Percentiles rank a stretch among this genome's conserved stretches.
phyloP scores from a whole-genome alignment of 2,888 invertebrate species.

The Drosophila falleni region DNA sequence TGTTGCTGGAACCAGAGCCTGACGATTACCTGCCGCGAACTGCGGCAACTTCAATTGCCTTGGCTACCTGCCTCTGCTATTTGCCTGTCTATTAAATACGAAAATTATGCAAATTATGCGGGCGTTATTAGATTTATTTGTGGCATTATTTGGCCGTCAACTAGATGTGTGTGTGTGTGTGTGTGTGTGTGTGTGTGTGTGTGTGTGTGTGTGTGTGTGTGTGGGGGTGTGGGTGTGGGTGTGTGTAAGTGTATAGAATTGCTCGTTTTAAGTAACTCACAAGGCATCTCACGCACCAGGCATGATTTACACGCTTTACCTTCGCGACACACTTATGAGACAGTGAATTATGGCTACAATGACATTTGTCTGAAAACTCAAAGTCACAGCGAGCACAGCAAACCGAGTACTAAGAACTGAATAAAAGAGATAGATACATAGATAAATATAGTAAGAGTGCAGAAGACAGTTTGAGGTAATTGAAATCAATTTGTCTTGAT shows the following conservation, averaged over 20 bases:
- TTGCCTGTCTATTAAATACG: conserved; percentile 75
- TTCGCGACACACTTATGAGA: conserved; percentile 50
- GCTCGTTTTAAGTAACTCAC: conserved; percentile 68
- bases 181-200: conserved; percentile 25
- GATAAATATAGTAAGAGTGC: neutral
- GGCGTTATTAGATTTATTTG: conserved; percentile 80
- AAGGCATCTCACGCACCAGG: conserved; percentile 51
- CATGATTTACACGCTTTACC: conserved; percentile 70
- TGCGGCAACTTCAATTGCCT: conserved; percentile 61
- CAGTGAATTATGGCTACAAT: conserved; percentile 68
- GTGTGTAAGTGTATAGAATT: conserved; percentile 47
- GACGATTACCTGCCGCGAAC: conserved; percentile 56
- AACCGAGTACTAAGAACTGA: conserved; percentile 1
- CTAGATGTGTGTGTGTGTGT: conserved; percentile 30
- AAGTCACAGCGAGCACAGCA: conserved; percentile 29
- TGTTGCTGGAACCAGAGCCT: conserved; percentile 27
- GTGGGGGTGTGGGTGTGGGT: conserved; percentile 15
- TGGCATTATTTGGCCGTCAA: conserved; percentile 64
- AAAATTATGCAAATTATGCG: conserved; percentile 82
- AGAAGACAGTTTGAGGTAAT: conserved; percentile 18
- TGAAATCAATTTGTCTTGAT: conserved; percentile 27
- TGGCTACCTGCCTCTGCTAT: conserved; percentile 40
- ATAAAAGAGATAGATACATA: neutral
- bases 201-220: conserved; percentile 33
- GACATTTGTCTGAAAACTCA: conserved; percentile 49